These are phyloP conservation scores for Hipposideros armiger DNA, from an alignment of 2,113 vertebrate species.

Conservation along the genomic window DNA sequence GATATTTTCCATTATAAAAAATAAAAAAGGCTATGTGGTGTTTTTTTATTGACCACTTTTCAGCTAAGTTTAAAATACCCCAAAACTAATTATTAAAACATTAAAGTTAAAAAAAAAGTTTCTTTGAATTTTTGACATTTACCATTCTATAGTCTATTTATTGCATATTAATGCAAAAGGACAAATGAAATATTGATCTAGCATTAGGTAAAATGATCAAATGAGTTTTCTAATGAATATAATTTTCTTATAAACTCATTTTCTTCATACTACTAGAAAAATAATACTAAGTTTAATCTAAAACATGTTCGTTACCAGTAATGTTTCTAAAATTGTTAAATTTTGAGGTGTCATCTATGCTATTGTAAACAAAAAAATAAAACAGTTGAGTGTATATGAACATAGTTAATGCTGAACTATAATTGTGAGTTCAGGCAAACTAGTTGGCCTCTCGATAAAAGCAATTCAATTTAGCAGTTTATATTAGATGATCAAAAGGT, in stretches of 20 bases:
- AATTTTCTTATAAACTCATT: conserved; percentile 47
- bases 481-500: neutral
- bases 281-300: conserved; percentile 22
- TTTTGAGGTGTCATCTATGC: neutral
- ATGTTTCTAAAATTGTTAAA: conserved; percentile 26
- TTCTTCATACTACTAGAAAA: neutral
- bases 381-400: conserved; percentile 1
- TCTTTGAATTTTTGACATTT: conserved; percentile 46
- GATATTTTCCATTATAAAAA: conserved; percentile 52
- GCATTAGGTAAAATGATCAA: conserved; percentile 40
- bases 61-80: conserved; percentile 35
- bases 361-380: conserved; percentile 1
- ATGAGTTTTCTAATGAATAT: conserved; percentile 49
- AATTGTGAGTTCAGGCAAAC: neutral
- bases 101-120: neutral
- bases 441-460: neutral
- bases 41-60: conserved; percentile 41
- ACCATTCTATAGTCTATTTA: conserved; percentile 2
- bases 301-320: conserved; percentile 22
- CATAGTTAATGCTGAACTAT: neutral
- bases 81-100: conserved; percentile 28
- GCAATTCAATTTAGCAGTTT: conserved; percentile 21
- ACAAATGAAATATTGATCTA: conserved; percentile 30
- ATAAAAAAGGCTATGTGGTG: neutral
- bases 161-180: neutral